These are phyloP conservation scores for Chironomus tentans DNA, from an alignment of 2,888 invertebrate genomes.

Conservation along the genomic window DNA sequence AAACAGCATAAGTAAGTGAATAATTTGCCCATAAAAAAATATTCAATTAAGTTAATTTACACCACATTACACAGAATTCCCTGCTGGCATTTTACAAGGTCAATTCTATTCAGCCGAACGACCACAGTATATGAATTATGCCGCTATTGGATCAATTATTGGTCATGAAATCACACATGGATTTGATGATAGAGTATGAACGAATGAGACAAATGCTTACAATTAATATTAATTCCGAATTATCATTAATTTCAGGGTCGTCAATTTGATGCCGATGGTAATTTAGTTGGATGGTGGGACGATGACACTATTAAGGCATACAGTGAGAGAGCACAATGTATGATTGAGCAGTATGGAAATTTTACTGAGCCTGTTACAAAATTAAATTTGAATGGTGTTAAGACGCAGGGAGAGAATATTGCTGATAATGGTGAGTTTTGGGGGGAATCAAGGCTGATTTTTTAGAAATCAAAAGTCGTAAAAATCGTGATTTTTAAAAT, in stretches of 20 bases:
- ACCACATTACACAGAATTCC: conserved; percentile 59
- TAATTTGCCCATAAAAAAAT: not conserved
- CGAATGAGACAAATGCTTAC: not conserved
- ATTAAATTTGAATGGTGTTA: conserved; percentile 75
- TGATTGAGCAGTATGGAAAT: conserved; percentile 88
- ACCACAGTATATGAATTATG: conserved; percentile 86
- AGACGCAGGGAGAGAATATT: conserved; percentile 90
- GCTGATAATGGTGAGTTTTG: conserved; percentile 59
- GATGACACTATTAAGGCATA: conserved; percentile 72
- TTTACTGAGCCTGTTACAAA: conserved; percentile 70
- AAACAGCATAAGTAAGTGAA: conserved; percentile 48
- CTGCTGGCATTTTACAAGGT: conserved; percentile 87
- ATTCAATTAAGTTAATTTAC: not conserved
- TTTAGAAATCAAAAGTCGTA: too few relatives aligned
- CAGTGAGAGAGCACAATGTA: conserved; percentile 75
- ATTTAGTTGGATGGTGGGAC: conserved; percentile 90
- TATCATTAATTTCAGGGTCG: conserved; percentile 50
- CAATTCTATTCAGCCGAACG: conserved; percentile 82
- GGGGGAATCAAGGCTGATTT: too few relatives aligned
- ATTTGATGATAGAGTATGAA: conserved; percentile 60
- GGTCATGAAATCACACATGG: conserved; percentile 90
- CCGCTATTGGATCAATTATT: conserved; percentile 83
- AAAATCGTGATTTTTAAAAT: too few relatives aligned
- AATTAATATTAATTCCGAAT: conserved; percentile 28
- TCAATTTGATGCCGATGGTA: conserved; percentile 89